These are phyloP conservation scores for Syngnathus acus DNA, from an alignment of 2,797 vertebrate species.

Conservation along the genomic window DNA sequence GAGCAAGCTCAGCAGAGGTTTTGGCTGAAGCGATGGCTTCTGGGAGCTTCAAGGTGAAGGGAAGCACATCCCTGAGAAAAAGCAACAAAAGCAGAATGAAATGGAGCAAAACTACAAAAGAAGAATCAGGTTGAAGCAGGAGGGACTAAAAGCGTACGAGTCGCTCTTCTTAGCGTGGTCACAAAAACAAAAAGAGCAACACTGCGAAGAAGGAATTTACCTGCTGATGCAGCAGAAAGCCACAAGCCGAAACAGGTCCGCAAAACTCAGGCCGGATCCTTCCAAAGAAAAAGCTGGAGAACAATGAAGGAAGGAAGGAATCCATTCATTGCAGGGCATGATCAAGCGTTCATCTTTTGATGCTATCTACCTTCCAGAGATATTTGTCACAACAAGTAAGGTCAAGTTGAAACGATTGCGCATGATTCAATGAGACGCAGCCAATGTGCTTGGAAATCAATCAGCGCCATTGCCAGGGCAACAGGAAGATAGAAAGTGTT, in stretches of 20 bases:
- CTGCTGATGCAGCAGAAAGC: slow-evolving; percentile 97
- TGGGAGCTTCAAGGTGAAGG: slow-evolving; percentile 85
- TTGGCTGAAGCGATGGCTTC: slow-evolving; percentile 74
- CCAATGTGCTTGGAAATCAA: background rate
- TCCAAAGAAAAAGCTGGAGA: slow-evolving; percentile 84
- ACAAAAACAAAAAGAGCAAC: background rate
- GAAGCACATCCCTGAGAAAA: slow-evolving; percentile 80
- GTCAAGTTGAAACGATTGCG: no score
- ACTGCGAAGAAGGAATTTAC: slow-evolving; percentile 62
- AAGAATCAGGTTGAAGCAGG: background rate
- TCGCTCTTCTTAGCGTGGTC: slow-evolving; percentile 12
- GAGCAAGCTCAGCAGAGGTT: slow-evolving; percentile 77
- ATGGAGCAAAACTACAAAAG: background rate
- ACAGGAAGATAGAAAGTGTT: background rate
- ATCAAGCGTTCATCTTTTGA: background rate
- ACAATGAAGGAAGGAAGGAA: background rate
- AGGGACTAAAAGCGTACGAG: slow-evolving; percentile 14
- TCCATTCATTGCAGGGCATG: background rate
- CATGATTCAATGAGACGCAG: background rate
- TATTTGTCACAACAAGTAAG: background rate
- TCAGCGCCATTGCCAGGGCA: background rate
- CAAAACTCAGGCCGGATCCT: slow-evolving; percentile 88
- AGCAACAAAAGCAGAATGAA: background rate
- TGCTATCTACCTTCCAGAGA: background rate
- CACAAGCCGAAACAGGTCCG: slow-evolving; percentile 87